A percentile compares a stretch with the other conserved stretches of the same genome.
Conservation (phyloP, 2,113 vertebrate genomes). For the Pterocles gutturalis region DNA sequence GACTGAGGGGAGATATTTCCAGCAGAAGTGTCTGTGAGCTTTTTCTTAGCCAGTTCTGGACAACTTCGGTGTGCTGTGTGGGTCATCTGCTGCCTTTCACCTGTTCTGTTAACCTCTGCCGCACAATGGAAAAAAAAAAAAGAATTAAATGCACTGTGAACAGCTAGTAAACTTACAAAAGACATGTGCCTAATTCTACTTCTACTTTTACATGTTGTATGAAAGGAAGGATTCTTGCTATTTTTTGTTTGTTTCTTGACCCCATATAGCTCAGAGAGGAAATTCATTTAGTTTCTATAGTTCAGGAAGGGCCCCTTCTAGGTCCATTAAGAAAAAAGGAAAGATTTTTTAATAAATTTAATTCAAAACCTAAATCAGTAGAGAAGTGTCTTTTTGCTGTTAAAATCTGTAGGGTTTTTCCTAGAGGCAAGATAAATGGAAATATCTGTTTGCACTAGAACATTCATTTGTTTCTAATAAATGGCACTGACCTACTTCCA, state of each 20-base stretch:
- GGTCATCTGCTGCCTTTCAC: background rate
- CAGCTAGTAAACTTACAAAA: background rate
- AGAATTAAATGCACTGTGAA: background rate
- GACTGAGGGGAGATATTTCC: background rate
- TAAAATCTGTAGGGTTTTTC: background rate
- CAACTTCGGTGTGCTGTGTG: accelerated
- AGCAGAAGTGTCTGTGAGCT: background rate
- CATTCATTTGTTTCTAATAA: background rate
- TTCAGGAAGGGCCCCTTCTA: background rate
- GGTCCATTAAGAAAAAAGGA: background rate
- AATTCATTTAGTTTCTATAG: background rate
- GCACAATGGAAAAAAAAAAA: background rate
- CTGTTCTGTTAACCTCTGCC: background rate
- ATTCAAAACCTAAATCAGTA: background rate
- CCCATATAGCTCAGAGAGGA: background rate
- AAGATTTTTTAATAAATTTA: background rate
- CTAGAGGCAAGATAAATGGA: background rate
- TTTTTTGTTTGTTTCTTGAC: background rate
- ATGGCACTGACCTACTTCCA: background rate
- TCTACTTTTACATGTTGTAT: background rate
- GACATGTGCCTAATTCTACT: background rate
- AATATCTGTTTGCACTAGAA: background rate
- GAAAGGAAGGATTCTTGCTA: background rate
- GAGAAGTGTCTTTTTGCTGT: background rate
- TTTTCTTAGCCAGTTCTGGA: background rate